These are phyloP conservation scores for Scartelaos histophorus DNA, from an alignment of 2,113 vertebrate species.

Conservation along the genomic window DNA sequence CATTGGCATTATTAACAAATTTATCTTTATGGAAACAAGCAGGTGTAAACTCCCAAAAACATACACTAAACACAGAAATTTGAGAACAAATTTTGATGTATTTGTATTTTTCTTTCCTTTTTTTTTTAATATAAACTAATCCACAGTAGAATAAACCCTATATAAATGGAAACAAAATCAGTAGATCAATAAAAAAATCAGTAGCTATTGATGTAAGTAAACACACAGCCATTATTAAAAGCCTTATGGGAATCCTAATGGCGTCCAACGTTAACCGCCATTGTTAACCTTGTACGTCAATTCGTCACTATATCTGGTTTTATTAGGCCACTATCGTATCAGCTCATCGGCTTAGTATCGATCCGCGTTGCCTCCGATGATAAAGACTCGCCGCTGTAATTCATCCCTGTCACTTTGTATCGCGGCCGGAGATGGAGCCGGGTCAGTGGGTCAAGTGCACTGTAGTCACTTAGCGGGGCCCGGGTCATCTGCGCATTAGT, in stretches of 20 bases:
- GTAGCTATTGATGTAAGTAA: background rate
- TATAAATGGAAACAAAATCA: too few relatives aligned
- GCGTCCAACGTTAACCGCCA: background rate
- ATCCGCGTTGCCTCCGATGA: constrained; percentile 18
- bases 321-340: constrained; percentile 1
- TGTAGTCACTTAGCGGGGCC: constrained; percentile 25
- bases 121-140: too few relatives aligned
- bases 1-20: too few relatives aligned
- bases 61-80: too few relatives aligned
- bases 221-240: background rate
- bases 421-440: constrained; percentile 31
- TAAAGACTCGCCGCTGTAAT: constrained; percentile 16
- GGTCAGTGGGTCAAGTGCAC: constrained; percentile 38
- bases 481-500: constrained; percentile 43
- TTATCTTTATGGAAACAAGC: too few relatives aligned
- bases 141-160: too few relatives aligned
- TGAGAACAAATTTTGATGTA: too few relatives aligned
- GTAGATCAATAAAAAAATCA: background rate
- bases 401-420: constrained; percentile 21
- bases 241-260: background rate
- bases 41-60: too few relatives aligned
- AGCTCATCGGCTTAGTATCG: constrained; percentile 13
- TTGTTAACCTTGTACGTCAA: background rate
- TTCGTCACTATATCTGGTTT: constrained; percentile 6
- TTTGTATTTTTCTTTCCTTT: too few relatives aligned